Evolutionary conservation across 2,888 invertebrate species (phyloP).

Genomic region (Heliothis peltigera): DNA sequence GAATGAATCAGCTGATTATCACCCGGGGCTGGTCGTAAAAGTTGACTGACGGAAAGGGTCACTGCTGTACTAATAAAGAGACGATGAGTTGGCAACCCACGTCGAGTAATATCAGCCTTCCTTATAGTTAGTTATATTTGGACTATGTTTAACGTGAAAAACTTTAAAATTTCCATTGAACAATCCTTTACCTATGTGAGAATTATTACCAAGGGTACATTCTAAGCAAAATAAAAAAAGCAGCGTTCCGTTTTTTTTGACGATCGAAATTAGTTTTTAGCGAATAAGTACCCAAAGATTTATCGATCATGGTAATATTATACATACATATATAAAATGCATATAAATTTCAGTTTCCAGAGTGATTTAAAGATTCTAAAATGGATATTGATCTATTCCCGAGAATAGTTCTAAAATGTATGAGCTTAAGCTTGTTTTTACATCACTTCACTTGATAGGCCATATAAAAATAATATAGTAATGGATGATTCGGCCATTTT

Average conservation of each 20-base stretch:
- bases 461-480: constrained; percentile 52
- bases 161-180: background rate
- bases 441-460: constrained; percentile 27
- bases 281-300: no score
- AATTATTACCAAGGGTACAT: no score
- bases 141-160: background rate
- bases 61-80: constrained; percentile 49
- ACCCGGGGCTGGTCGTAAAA: constrained; percentile 47
- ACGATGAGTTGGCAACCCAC: constrained; percentile 49
- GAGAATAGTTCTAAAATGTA: no score
- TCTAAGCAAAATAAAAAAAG: no score
- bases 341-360: no score
- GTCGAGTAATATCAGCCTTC: constrained; percentile 26
- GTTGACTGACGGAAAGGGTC: constrained; percentile 53
- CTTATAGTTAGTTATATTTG: background rate
- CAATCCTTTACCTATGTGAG: no score
- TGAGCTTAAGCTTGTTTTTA: background rate
- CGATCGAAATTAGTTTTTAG: no score
- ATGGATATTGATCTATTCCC: no score
- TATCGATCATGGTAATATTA: no score
- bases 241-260: no score
- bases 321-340: no score
- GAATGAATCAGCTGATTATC: constrained; percentile 56
- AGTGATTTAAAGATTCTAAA: no score
- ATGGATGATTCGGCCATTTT: constrained; percentile 61